Base-by-base conservation (phyloP, 2,797 vertebrate genomes). In the Hafferia zeledoni region DNA sequence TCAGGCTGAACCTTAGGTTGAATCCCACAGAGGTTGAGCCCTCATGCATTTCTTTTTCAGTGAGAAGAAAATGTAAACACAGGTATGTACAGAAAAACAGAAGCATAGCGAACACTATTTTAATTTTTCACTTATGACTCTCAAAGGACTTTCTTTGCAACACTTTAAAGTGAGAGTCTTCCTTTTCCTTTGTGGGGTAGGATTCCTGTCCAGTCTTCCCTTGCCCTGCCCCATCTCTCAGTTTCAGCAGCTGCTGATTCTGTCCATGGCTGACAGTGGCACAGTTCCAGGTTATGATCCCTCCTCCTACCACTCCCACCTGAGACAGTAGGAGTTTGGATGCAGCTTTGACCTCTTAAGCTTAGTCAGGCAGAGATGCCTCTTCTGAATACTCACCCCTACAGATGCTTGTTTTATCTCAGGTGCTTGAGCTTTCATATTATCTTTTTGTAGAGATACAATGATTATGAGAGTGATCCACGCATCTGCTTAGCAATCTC, bases 61-160 rank as follows among this genome's bases (percentile, higher is more conserved):
- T n/a, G 30, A 85, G 49, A 88, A 82, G 43, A 44, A 46, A 82
- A 75, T 20, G 5, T 22, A 47, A 56, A 64, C 27, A 14, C 4
- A 2, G 22, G 6, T 33, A 28, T 7, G 13, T n/a, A 28, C 53
- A 59, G 80, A 75, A 78, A 75, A 71, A 5, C 2, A 47, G 68
- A 63, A 63, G 30, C 25, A 31, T 3, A 53, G 16, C 0, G 0
- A 78, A 35, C 17, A 11, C 5, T 43, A 10, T 17, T 47, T 56
- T 65, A 60, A 68, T 8, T 28, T 82, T 92, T 52, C 70, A 57
- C 39, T 78, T 49, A n/a, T 0, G 17, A 15, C 5, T 84, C 37
- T 77, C 52, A 49, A 87, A 82, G 27, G 53, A 30, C 44, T 94
- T 67, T 57, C 39, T 39, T 39, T 39, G n/a, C 39, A 71, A 23